These are phyloP conservation scores for Synanthedon tipuliformis DNA, from an alignment of 2,888 invertebrate genomes.

Conservation along the genomic window DNA sequence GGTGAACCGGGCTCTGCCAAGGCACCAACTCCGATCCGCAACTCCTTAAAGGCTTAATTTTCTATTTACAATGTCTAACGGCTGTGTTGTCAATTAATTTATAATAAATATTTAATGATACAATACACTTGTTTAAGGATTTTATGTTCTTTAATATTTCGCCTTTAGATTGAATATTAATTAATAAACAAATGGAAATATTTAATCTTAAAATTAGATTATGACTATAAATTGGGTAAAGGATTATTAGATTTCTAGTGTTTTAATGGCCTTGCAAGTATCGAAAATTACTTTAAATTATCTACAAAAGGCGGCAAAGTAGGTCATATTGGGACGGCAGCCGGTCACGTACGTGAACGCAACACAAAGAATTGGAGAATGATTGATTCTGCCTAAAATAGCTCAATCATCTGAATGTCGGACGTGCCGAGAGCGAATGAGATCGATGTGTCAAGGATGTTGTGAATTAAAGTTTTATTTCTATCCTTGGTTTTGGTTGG, in stretches of 20 bases:
- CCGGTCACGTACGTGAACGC: slow-evolving; percentile 34
- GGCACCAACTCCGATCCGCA: too few species aligned
- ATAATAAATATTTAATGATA: too few species aligned
- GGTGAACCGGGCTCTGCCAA: too few species aligned
- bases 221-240: neutral
- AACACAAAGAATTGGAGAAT: slow-evolving; percentile 23
- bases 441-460: slow-evolving; percentile 37
- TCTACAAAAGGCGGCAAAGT: slow-evolving; percentile 36
- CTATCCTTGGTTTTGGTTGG: neutral
- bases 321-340: slow-evolving; percentile 33
- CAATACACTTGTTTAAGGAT: slow-evolving; percentile 7
- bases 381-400: slow-evolving; percentile 36
- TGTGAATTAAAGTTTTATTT: slow-evolving; percentile 11
- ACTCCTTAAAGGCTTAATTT: too few species aligned
- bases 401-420: slow-evolving; percentile 20
- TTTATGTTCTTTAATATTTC: slow-evolving; percentile 22
- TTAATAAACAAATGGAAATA: too few species aligned
- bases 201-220: slow-evolving; percentile 11
- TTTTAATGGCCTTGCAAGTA: slow-evolving; percentile 16
- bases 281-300: slow-evolving; percentile 13
- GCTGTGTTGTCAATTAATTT: too few species aligned
- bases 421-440: slow-evolving; percentile 27
- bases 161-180: slow-evolving; percentile 21
- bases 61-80: neutral
- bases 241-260: neutral